Base-by-base conservation (phyloP, 2,113 vertebrate genomes). In the Caracal caracal region DNA sequence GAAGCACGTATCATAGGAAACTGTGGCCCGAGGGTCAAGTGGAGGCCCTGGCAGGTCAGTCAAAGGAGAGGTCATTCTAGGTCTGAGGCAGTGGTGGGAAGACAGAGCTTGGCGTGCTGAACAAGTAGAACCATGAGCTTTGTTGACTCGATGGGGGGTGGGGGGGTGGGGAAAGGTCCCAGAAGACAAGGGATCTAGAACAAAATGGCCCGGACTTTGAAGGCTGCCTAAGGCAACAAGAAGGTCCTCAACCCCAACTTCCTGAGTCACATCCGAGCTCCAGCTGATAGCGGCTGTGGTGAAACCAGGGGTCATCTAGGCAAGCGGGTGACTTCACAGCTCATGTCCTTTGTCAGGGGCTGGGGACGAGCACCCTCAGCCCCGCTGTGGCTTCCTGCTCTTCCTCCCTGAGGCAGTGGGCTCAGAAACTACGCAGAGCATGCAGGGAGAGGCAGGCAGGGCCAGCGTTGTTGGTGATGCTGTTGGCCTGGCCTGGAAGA, bases 281-380 rank as follows among this genome's bases (percentile, higher is more conserved):
- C 97, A 97, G 96, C 95, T 97, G 97, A 91, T 93, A 82, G 37
- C 94, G 93, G 92, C 65, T 92, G 96, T 93, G 96, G 93, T 92
- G 96, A 98, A 97, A 98, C 96, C 96, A 96, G 95, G 97, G 94
- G 97, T 53, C 66, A 59, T 80, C 66, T 80, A 95, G 93, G 97
- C 94, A 78, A 96, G 95, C n/a, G n/a, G 81, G 76, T 75, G 76
- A 92, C 92, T 94, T 22, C 87, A 78, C 90, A 95, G 93, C 82
- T 78, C 47, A 37, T 51, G 97, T 82, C 85, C 92, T 81, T 84
- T 28, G 61, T n/a, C 56, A 8, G 80, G 81, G 16, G 49, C 81
- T 40, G 26, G 71, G 40, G 43, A 53, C 0, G 19, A 30, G 17
- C 4, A 10, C 12, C 19, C 49, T n/a, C 0, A 3, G 51, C 80